Conservation (phyloP, 2,888 invertebrate species). For the Zele albiditarsus region DNA sequence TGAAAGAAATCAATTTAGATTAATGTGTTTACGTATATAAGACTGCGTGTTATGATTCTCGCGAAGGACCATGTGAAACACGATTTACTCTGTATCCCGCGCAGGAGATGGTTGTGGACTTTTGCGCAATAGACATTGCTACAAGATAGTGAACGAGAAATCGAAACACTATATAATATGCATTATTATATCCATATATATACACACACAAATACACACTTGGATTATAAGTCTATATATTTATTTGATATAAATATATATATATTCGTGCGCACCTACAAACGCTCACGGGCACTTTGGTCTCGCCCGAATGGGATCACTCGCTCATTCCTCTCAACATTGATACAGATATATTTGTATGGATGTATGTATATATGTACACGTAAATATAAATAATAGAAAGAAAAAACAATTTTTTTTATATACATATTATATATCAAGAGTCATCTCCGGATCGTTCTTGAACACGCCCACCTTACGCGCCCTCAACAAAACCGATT, state of each 20-base stretch:
- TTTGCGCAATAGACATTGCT: constrained; percentile 27
- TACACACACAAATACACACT: neutral
- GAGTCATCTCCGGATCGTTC: constrained; percentile 25
- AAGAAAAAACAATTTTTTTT: neutral
- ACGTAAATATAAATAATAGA: neutral
- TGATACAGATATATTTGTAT: constrained; percentile 9
- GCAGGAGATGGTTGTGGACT: constrained; percentile 14
- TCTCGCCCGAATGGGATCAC: constrained; percentile 35
- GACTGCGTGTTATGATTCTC: neutral
- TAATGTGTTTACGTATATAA: neutral
- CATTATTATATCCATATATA: constrained; percentile 16
- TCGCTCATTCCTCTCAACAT: constrained; percentile 25
- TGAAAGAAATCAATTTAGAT: neutral
- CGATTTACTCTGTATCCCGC: constrained; percentile 25
- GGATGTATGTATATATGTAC: neutral
- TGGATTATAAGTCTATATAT: neutral
- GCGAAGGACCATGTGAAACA: constrained; percentile 24
- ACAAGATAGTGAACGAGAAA: constrained; percentile 12
- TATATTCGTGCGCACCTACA: constrained; percentile 18
- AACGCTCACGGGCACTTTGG: constrained; percentile 28
- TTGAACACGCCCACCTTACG: constrained; percentile 36
- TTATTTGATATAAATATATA: neutral
- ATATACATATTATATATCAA: constrained; percentile 24
- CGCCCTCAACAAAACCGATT: constrained; percentile 24
- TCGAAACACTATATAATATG: constrained; percentile 29